Base-by-base conservation (phyloP, 2,113 vertebrate genomes). In the Psittacus erithacus region DNA sequence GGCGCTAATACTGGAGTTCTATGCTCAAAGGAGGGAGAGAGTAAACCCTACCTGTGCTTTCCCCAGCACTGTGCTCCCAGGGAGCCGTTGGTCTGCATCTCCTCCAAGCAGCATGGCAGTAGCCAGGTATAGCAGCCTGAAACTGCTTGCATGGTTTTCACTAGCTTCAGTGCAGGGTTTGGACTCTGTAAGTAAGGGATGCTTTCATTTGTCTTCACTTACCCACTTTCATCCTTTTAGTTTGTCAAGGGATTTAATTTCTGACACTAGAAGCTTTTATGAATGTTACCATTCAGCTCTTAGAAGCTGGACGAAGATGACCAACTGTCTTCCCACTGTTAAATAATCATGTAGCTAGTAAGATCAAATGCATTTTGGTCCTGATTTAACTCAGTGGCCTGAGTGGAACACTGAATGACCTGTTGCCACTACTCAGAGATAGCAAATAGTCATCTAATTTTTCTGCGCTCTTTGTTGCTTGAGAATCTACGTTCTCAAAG, bases 71-170 rank as follows among this genome's bases (percentile, higher is more conserved):
- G 0, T 3, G 8, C 29, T 78, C 22, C 27, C 1, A 1, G 6
- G 2, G 23, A 59, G 19, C 14, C 17, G 19, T 11, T 33, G 70
- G 27, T 50, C 67, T 73, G 25, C 16, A 39, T 4, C 9, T 77
- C 41, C 52, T 80, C 29, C 60, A 71, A 2, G 15, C 24, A 24
- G 17, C 71, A 19, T 0, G 0, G 11, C 3, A 19, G 11, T 31
- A n/a, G 25, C 22, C 39, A 12, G 44, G 17, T 1, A 0, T 24
- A 11, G 3, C 1, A 5, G 31, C 24, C 62, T 57, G 57, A 67
- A 79, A 46, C 35, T 4, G 2, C 2, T 1, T 0, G 0, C 0
- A 0, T 24, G 19, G 22, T 28, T 84, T 73, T 53, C 15, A 16
- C 12, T 41, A 79, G 33, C 62, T 55, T 25, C 22, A 31, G 73